Conservation (phyloP, 2,113 vertebrate species). For the Callospermophilus lateralis region DNA sequence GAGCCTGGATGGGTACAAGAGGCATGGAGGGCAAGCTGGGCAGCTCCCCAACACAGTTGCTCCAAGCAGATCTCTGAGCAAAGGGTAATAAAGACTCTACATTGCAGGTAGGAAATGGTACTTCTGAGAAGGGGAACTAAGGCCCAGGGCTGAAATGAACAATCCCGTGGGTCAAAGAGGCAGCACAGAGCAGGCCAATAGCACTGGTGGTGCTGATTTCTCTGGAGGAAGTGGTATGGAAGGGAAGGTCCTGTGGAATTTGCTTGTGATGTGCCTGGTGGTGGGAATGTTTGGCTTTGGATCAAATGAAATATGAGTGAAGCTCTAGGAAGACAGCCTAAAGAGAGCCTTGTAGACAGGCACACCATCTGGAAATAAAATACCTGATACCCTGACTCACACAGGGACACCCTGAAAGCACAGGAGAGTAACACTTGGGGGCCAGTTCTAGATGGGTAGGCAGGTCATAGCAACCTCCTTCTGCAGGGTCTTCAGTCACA, state of each 20-base stretch:
- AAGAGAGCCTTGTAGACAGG: too few relatives aligned
- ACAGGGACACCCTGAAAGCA: not conserved
- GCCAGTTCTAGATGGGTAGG: not conserved
- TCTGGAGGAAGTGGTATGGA: not conserved
- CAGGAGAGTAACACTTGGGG: not conserved
- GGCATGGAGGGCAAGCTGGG: not conserved
- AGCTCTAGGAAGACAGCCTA: not conserved
- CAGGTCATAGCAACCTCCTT: not conserved
- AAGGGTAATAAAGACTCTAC: not conserved
- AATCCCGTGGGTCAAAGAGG: too few relatives aligned
- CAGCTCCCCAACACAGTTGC: not conserved
- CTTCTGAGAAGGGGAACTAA: not conserved
- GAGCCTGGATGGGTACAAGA: not conserved
- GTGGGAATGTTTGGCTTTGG: rapidly evolving
- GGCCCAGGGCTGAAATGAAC: not conserved
- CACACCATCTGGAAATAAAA: not conserved
- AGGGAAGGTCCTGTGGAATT: not conserved
- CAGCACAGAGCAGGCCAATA: not conserved
- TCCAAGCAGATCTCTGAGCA: not conserved
- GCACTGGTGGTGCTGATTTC: rapidly evolving
- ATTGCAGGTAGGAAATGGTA: not conserved
- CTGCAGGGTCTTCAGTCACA: not conserved
- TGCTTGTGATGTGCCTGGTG: not conserved
- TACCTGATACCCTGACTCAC: not conserved
- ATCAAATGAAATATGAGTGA: not conserved